Evolutionary conservation across 2,888 invertebrate genomes (phyloP), one percentile per base, ranked within the genome.

Genomic region (Hydropsyche betteni): DNA sequence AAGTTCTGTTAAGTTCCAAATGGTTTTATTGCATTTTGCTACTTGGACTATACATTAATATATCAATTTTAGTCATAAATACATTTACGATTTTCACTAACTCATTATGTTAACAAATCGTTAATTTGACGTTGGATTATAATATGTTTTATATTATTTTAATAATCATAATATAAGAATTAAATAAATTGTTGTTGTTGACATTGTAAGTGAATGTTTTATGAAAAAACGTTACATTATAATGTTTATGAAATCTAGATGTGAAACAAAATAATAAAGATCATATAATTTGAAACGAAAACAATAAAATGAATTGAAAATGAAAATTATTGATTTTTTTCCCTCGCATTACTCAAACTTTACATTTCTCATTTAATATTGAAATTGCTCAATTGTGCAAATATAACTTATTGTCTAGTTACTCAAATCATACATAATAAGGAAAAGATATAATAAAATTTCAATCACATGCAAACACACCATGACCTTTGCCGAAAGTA

Each of bases 201-300:
- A 76, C 44, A 76, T 69, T 76, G 76, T 75, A 76, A 74, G 76
- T 78, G 78, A 75, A 74, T 78, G 78, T 76, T 78, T 78, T 74
- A 75, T 75, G 68, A 75, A 77, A 78, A 78, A 78, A 78, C 72
- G 75, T 78, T 78, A n/a, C 34, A 58, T 58, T 24, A 78, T 76
- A 76, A 74, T 53, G 55, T 74, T 77, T 78, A 76, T 76, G 76
- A 76, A 76, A 78, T 78, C 76, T 76, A 76, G 69, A 76, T 76
- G 75, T 78, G 73, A 76, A 53, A 34, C 61, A n/a, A 44, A 53
- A 53, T 70, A 70, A 72, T 72, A 72, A 72, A 51, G 24, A 55
- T 64, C 36, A 64, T 34, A 64, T 38, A 38, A 72, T 72, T 72
- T 38, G 70, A 53, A 51, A 70, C 6, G 55, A 72, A 58, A 6